Evolutionary conservation across 1,140 invertebrate species (phyloP), one percentile per base, ranked within the genome.

Genomic region (Trachymyrmex cornetzi): DNA sequence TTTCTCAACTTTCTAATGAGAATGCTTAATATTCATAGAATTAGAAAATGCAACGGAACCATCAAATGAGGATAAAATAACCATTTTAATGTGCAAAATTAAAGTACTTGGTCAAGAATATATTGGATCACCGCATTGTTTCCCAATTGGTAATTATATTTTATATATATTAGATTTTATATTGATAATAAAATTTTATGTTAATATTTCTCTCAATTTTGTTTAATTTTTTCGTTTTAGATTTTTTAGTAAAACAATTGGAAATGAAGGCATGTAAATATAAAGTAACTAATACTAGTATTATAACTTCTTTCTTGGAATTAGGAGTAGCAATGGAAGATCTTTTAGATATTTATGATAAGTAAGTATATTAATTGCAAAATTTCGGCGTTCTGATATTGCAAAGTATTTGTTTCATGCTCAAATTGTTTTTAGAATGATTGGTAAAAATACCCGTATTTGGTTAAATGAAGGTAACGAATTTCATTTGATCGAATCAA

Each of bases 391-490:
- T 50, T 69, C 12, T 85, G 0, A 44, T n/a, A 27, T 38, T 22
- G 24, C 12, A 11, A 86, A 50, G 16, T 50, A 67, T 61, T 38
- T 27, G 69, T 77, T 61, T 57, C 19, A 77, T 87, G 55, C 12
- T 19, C 48, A 44, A 69, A 61, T 63, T 57, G 12, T 66, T 92
- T 95, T 72, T 86, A 97, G 97, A 93, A 95, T 97, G 95, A 96
- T 97, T 90, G 97, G 97, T 44, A 96, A 97, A 90, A 97, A 97
- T 92, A 97, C 98, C 92, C 96, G 97, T 84, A 96, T 97, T 84
- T 98, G 97, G 97, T 95, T 97, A 67, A 96, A 96, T 34, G 97
- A 97, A 95, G 97, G 97, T 24, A 97, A 98, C 91, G 97, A 98
- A 94, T 97, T 97, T 94, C 97, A 98, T 95, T 95, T 97, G 48